Conservation (phyloP, 2,113 vertebrate genomes). For the Zapornia atra region DNA sequence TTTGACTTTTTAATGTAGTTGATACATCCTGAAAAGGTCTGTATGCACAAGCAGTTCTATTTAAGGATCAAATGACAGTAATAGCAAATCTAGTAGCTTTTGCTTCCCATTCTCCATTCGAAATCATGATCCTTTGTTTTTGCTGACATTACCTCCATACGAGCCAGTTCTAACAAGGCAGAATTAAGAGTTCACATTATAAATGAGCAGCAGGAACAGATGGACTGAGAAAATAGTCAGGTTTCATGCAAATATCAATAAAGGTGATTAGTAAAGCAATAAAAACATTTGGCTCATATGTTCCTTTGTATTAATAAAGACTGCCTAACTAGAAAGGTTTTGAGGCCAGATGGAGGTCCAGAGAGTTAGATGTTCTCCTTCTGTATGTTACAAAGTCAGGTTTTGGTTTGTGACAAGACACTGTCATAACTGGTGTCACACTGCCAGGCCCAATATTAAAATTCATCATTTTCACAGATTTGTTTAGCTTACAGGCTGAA, state of each 20-base stretch:
- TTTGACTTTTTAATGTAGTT: conserved; percentile 19
- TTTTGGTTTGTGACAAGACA: neutral
- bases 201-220: conserved; percentile 56
- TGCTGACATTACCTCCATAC: conserved; percentile 23
- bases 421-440: neutral
- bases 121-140: conserved; percentile 25
- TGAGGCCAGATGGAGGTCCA: neutral
- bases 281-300: neutral
- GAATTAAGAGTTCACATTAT: conserved; percentile 20
- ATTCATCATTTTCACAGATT: neutral
- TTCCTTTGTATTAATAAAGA: neutral
- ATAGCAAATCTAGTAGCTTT: neutral
- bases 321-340: neutral
- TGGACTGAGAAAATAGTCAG: conserved; percentile 29
- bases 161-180: conserved; percentile 24
- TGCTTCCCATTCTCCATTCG: neutral
- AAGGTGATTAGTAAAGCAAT: conserved; percentile 36
- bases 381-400: neutral
- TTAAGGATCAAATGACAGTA: conserved; percentile 25
- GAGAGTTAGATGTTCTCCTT: neutral
- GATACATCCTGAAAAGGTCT: neutral
- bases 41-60: conserved; percentile 6
- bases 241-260: conserved; percentile 42
- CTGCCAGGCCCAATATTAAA: neutral
- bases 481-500: neutral